Evolutionary conservation across 2,888 invertebrate species (phyloP), one percentile per base, ranked within the genome.

Genomic region (Cheiracanthium punctorium): DNA sequence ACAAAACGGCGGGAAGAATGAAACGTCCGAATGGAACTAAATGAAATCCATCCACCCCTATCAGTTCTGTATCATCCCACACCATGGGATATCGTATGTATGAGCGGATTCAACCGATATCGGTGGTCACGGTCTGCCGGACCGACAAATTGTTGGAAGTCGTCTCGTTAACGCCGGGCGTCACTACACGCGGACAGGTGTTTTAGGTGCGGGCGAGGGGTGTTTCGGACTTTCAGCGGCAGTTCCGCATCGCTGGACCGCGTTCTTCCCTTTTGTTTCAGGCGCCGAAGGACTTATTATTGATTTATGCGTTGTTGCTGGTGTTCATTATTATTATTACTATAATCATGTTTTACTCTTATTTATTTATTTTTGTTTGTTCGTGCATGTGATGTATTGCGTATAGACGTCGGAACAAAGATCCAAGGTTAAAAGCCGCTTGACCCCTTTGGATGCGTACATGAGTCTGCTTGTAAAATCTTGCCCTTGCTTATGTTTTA

Each of bases 371-470:
- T n/a, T 30, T 58, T 48, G 10, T 32, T 67, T 58, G 52, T n/a
- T 77, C 72, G 64, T 43, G 14, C 58, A 24, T 58, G 14, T 48
- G 48, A 17, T 17, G 14, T 7, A 17, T 48, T 48, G 58, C 14
- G 58, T 7, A 24, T n/a, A n/a, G 28, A 17, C 24, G 58, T 7
- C 79, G 79, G 74, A 85, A 79, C 84, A 74, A 74, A 70, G 79
- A 73, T 69, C 74, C 69, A 85, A 85, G 84, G 84, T 85, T 85
- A 85, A 85, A 67, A 85, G 84, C 84, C 84, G 84, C 79, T 85
- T 85, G 84, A 85, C 84, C 84, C 73, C 67, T 80, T 72, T 73
- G 41, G 67, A 24, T 24, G 58, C 24, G 58, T 58, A n/a, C n/a
- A n/a, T n/a, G n/a, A n/a, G n/a, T n/a, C n/a, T n/a, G n/a, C n/a